Evolutionary conservation across 1,140 invertebrate genomes (phyloP).

Genomic region (Lutraria rhynchaena): DNA sequence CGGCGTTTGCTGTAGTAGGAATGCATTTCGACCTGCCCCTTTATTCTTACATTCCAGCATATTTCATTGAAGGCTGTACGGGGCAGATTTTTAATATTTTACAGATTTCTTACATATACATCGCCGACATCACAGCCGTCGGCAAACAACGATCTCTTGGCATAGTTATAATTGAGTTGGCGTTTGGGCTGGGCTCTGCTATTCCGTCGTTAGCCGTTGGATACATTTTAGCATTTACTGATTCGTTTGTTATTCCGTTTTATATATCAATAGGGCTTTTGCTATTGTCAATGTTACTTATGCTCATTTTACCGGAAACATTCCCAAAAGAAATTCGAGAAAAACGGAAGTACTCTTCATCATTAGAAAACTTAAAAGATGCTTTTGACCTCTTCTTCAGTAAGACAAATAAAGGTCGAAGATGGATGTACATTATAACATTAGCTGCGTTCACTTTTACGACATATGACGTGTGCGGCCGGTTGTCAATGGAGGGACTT

Average conservation of each 20-base stretch:
- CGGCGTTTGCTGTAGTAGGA: neutral
- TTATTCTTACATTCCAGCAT: slow-evolving; percentile 14
- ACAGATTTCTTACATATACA: slow-evolving; percentile 24
- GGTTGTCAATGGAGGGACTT: slow-evolving; percentile 9
- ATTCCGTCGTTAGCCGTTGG: slow-evolving; percentile 4
- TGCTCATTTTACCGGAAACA: slow-evolving; percentile 22
- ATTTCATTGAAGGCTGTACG: slow-evolving; percentile 34
- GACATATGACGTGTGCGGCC: slow-evolving; percentile 1
- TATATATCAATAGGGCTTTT: slow-evolving; percentile 17
- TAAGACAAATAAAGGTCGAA: slow-evolving; percentile 5
- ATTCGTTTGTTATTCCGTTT: slow-evolving; percentile 22
- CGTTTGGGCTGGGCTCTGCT: slow-evolving; percentile 2
- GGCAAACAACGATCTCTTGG: slow-evolving; percentile 34
- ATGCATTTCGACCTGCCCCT: slow-evolving; percentile 34
- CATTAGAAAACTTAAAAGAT: slow-evolving; percentile 41
- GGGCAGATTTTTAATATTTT: slow-evolving; percentile 37
- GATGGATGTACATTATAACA: slow-evolving; percentile 38
- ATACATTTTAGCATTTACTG: slow-evolving; percentile 7
- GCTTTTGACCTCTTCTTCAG: slow-evolving; percentile 4
- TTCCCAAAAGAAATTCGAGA: slow-evolving; percentile 32
- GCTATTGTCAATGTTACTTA: neutral
- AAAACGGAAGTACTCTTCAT: slow-evolving; percentile 20
- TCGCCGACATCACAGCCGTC: slow-evolving; percentile 15
- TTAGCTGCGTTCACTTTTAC: slow-evolving; percentile 24
- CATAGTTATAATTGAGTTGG: slow-evolving; percentile 27